phyloP scores from a whole-genome alignment of 2,797 vertebrate genomes.

The Trachops cirrhosus region DNA sequence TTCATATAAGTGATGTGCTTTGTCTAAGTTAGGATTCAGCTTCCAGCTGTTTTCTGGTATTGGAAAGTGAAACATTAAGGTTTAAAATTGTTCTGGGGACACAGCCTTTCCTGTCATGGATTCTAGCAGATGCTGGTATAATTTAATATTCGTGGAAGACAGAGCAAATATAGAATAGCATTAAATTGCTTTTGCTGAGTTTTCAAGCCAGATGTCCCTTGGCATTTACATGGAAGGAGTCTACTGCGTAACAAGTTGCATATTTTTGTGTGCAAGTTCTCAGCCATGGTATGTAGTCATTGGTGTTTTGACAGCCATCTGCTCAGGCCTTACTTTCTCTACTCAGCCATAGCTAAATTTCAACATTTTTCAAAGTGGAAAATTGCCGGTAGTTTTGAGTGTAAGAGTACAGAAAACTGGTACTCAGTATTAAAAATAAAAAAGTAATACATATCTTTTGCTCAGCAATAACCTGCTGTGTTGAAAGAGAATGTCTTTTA shows the following conservation, averaged over 20 bases:
- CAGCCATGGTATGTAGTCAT: conserved; percentile 67
- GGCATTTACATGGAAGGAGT: conserved; percentile 77
- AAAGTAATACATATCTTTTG: neutral
- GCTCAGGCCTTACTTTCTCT: conserved; percentile 74
- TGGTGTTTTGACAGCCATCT: conserved; percentile 81
- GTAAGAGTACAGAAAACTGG: conserved; percentile 22
- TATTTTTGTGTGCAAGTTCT: conserved; percentile 79
- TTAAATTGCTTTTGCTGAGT: conserved; percentile 74
- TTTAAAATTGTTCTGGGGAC: conserved; percentile 56
- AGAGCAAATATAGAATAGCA: conserved; percentile 72
- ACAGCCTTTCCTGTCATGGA: conserved; percentile 62
- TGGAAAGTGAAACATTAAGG: neutral
- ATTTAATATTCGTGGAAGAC: conserved; percentile 80
- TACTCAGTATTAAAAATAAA: neutral
- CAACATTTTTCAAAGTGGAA: conserved; percentile 64
- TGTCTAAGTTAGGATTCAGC: neutral
- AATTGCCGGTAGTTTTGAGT: conserved; percentile 38
- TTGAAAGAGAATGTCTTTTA: neutral
- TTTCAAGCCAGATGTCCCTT: conserved; percentile 81
- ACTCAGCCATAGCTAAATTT: conserved; percentile 70
- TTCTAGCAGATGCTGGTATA: conserved; percentile 74
- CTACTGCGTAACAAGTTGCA: conserved; percentile 72
- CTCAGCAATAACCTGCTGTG: neutral
- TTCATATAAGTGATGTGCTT: neutral
- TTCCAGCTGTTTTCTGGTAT: conserved; percentile 60